Base-by-base conservation (phyloP, 2,113 vertebrate genomes). In the Himantopus leucocephalus region DNA sequence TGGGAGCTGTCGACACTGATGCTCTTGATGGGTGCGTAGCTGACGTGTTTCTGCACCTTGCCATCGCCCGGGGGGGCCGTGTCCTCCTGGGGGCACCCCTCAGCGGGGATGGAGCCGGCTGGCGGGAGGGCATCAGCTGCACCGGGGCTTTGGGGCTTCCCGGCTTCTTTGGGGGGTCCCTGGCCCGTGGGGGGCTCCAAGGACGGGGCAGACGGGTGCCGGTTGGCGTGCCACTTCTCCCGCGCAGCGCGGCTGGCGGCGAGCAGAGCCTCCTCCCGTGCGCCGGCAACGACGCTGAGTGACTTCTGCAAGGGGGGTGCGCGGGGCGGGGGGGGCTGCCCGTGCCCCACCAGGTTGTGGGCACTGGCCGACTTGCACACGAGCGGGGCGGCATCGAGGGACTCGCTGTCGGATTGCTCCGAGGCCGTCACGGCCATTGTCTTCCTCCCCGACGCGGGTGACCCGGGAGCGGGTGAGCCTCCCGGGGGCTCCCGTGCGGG, bases 331-430 rank as follows among this genome's bases (percentile, higher is more conserved):
- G 98, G 79, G 10, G 98, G 94, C 90, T 97, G 98, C 64, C 97
- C 98, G 39, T 97, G 97, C 30, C 98, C 98, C 0, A 96, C 94
- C 77, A 99, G 97, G 91, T 99, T 99, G 71, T 99, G 99, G 52
- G 99, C 99, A 5, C 99, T 99, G 83, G 98, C 98, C 1, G 99
- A 99, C 91, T 99, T 99, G 92, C 98, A 99, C 22, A 99, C 95
- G 3, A 98, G 98, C 2, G 98, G 98, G 12, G 98, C 97, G 6
- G 97, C 97, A 6, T 98, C 98, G 6, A 98, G 95, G 3, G 98
- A 99, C 68, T 99, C 99, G 2, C 95, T 97, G 80, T 98, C 98
- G 1, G 98, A 99, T 37, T 24, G 67, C 37, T 97, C 97, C 0
- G 85, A 94, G 24, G 85, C 95, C 64, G 96, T 98, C 37, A 78